Percentiles rank a stretch among this genome's conserved stretches.
Evolutionary conservation across 1,140 invertebrate species (phyloP).

Genomic region (Eufriesea mexicana): DNA sequence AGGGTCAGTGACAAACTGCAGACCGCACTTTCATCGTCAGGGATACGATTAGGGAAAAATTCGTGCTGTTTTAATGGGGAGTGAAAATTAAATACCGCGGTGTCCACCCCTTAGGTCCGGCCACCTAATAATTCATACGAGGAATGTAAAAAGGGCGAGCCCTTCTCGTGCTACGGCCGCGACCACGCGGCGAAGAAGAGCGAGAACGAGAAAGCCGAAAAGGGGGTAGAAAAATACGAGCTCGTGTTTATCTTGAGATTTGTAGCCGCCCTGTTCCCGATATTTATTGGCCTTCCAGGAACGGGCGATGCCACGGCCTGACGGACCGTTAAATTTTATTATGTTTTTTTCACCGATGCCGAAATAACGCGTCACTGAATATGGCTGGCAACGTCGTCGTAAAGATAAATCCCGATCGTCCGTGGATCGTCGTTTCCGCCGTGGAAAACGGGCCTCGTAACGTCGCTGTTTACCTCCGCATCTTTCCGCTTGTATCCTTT

Average conservation of each 20-base stretch:
- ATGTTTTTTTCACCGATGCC: slow-evolving; percentile 69
- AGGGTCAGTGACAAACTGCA: slow-evolving; percentile 70
- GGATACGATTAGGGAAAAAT: slow-evolving; percentile 71
- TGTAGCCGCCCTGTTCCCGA: slow-evolving; percentile 75
- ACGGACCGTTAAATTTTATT: slow-evolving; percentile 80
- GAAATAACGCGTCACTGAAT: slow-evolving; percentile 65
- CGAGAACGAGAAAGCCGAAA: slow-evolving; percentile 53
- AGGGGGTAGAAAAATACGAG: slow-evolving; percentile 72
- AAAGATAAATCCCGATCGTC: slow-evolving; percentile 65
- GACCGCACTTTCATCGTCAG: slow-evolving; percentile 70
- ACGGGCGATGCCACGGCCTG: slow-evolving; percentile 58
- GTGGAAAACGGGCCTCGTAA: slow-evolving; percentile 10
- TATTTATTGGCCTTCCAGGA: slow-evolving; percentile 76
- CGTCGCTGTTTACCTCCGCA: neutral
- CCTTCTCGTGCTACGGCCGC: slow-evolving; percentile 28
- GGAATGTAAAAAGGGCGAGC: slow-evolving; percentile 74
- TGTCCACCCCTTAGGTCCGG: slow-evolving; percentile 72
- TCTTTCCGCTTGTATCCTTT: neutral
- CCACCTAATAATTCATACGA: slow-evolving; percentile 74
- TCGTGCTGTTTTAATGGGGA: slow-evolving; percentile 69
- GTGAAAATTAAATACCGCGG: slow-evolving; percentile 76
- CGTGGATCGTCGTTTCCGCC: slow-evolving; percentile 45
- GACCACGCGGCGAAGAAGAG: slow-evolving; percentile 40
- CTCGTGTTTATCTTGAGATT: slow-evolving; percentile 80
- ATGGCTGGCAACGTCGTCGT: slow-evolving; percentile 47